Conservation (phyloP, 2,113 vertebrate species). For the Apus apus region DNA sequence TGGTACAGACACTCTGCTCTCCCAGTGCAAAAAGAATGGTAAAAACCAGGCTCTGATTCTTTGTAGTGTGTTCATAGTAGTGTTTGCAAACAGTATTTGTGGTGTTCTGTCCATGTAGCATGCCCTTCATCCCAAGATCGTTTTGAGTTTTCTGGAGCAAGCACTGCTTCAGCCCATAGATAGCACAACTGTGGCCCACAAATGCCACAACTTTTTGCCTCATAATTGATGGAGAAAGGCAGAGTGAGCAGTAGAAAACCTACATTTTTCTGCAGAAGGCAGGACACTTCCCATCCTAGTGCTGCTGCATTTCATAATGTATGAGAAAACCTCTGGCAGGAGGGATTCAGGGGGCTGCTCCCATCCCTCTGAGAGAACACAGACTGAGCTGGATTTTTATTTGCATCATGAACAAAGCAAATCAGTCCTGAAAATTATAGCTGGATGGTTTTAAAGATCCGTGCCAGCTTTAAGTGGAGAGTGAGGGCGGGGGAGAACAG, state of each 20-base stretch:
- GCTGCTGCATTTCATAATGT: not conserved
- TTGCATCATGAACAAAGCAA: not conserved
- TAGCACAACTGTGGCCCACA: not conserved
- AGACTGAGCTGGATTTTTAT: not conserved
- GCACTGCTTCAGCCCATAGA: not conserved
- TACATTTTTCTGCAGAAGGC: not conserved
- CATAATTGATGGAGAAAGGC: not conserved
- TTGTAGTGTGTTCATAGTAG: not conserved
- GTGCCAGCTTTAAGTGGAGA: not conserved
- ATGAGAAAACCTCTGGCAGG: not conserved
- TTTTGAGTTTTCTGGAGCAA: not conserved
- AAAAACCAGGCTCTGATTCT: not conserved
- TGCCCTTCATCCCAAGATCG: not conserved
- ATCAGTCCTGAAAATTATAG: not conserved
- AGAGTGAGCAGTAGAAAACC: not conserved
- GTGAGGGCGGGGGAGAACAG: not conserved
- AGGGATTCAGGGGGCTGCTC: not conserved
- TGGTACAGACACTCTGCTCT: not conserved
- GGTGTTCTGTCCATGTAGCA: fast-evolving
- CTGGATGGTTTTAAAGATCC: not conserved
- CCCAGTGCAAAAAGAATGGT: not conserved
- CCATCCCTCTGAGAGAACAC: not conserved
- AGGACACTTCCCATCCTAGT: not conserved
- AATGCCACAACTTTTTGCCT: not conserved
- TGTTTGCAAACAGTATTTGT: not conserved